Evolutionary conservation across 2,113 vertebrate species (phyloP).

Genomic region (Cebus imitator): DNA sequence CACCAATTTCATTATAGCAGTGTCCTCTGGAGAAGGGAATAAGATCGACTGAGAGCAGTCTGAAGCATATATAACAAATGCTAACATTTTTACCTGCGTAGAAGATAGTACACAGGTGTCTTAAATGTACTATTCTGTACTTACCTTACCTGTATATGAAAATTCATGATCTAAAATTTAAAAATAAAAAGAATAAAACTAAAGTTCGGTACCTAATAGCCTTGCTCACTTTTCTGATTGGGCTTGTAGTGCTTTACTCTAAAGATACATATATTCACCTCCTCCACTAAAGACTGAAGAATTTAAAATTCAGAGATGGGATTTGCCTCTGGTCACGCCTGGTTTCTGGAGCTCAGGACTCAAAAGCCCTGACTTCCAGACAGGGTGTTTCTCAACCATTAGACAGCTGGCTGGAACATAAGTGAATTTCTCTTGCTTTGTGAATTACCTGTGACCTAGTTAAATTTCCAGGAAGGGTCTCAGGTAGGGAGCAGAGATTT

Average conservation of each 20-base stretch:
- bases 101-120: neutral
- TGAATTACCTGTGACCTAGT: conserved; percentile 19
- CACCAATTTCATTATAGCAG: neutral
- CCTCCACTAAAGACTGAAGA: neutral
- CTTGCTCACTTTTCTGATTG: neutral
- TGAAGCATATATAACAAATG: conserved; percentile 2
- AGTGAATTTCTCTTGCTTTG: conserved; percentile 30
- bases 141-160: neutral
- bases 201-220: conserved; percentile 1
- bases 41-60: neutral
- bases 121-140: neutral
- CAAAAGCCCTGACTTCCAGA: conserved; percentile 4
- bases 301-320: conserved; percentile 30
- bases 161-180: conserved; percentile 27
- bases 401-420: neutral
- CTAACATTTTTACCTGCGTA: conserved; percentile 29
- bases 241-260: neutral
- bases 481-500: neutral
- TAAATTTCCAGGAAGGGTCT: conserved; percentile 19
- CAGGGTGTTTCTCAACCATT: neutral
- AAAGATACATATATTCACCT: neutral
- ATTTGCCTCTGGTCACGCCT: neutral
- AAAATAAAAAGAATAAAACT: conserved; percentile 1
- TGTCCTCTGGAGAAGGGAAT: neutral
- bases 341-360: neutral